Evolutionary conservation across 2,797 vertebrate genomes (phyloP), one percentile per base, ranked within the genome.

Genomic region (Pantherophis alleghaniensis): DNA sequence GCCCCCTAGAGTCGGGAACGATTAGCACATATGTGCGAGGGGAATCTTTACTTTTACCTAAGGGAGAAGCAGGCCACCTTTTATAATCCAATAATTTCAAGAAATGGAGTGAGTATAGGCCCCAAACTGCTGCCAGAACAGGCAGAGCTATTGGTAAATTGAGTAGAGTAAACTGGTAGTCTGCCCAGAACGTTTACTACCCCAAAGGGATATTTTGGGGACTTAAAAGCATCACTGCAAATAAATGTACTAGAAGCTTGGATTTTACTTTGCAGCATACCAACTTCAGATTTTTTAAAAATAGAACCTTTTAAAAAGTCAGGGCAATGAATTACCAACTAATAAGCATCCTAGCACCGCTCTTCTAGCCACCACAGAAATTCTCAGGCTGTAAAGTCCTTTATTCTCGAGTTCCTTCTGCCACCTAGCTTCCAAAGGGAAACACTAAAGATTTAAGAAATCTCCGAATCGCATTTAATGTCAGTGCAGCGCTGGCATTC

Each of bases 371-470:
- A 9, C 63, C 89, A 61, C n/a, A 1, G 7, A 56, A 66, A 56
- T 56, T 10, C 51, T 60, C 28, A 16, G 3, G n/a, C 2, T 6
- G 7, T 28, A 87, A 18, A 4, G 51, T 86, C 88, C 0, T 83
- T 6, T 55, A 95, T 89, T 13, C 0, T 47, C 89, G 37, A 96
- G 96, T 88, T 12, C 93, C 93, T 32, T 92, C 96, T 97, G 97
- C 97, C 98, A 96, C 87, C 98, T 97, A 95, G 96, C 97, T 95
- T 95, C 96, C 1, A 2, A 51, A 47, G 12, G 4, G 32, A 10
- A 56, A 2, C 83, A 42, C 0, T 0, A 0, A 18, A 1, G 87
- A 55, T 16, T 1, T 0, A 0, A 59, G n/a, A 51, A 51, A 12
- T 1, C 5, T 7, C 24, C 0, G 4, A 2, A 16, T n/a, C 51